Base-by-base conservation (phyloP, 2,888 invertebrate genomes). In the Notocelia uddmanniana region DNA sequence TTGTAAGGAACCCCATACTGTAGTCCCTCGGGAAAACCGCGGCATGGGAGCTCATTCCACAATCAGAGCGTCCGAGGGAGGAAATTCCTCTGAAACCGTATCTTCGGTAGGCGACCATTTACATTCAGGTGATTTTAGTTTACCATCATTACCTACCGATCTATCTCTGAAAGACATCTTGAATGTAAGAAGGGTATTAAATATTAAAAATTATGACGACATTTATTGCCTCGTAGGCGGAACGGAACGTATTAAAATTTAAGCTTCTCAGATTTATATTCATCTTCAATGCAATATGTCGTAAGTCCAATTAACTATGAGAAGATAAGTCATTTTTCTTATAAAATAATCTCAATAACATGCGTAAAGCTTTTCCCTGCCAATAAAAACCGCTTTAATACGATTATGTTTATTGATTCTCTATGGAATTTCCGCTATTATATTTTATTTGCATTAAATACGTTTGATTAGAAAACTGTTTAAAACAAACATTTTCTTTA, bases 141-240 rank as follows among this genome's bases (percentile, higher is more conserved):
- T n/a, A 37, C 37, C 13, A 3, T 37, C 60, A 23, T 10, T n/a
- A n/a, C n/a, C n/a, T 23, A 26, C 26, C 48, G 45, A 62, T 62
- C 48, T 26, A 50, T 50, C 50, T 19, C 62, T 31, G 18, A 60
- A 45, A 50, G 21, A 23, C 6, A 48, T 11, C 10, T 26, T 11
- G 15, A n/a, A 2, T 10, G 48, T 31, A 50, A 50, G 62, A 45
- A 37, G 31, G 19, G 62, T 31, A 54, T 62, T 69, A 15, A 62
- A 69, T 45, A 48, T 60, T 62, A 11, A 69, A 57, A 57, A 48
- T 34, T 63, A 62, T 57, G 34, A 48, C 63, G 69, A 45, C 63
- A 34, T 15, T 52, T 54, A 60, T n/a, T 9, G 26, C 18, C 15
- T n/a, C 9, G 63, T 55, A 21, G 55, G 62, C 48, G 45, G 52